Conservation (phyloP, 2,113 vertebrate species). For the Balaenoptera acutorostrata region DNA sequence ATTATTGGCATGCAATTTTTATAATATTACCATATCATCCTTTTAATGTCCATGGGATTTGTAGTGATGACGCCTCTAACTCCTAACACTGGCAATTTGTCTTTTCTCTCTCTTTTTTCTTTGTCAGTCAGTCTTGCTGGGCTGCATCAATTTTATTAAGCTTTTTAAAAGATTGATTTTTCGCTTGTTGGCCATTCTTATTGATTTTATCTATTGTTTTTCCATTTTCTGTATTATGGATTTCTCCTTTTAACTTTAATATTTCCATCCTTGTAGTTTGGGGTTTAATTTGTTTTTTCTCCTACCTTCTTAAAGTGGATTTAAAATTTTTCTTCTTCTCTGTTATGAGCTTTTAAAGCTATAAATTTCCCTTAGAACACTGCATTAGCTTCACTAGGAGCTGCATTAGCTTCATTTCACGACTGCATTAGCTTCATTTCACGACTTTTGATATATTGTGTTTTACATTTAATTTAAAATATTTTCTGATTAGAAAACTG, state of each 20-base stretch:
- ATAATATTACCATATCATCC: neutral
- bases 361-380: neutral
- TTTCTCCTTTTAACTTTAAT: slow-evolving; percentile 43
- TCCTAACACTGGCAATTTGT: neutral
- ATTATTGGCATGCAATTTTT: neutral
- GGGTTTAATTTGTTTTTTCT: neutral
- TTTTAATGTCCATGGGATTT: neutral
- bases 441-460: neutral
- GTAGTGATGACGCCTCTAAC: neutral
- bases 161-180: neutral
- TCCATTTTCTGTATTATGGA: neutral
- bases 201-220: neutral
- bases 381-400: neutral
- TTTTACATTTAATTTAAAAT: slow-evolving; percentile 15
- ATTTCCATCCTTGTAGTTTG: neutral
- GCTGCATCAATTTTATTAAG: neutral
- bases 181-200: neutral
- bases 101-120: neutral
- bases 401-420: slow-evolving; percentile 10
- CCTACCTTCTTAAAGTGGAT: neutral
- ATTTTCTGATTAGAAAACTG: slow-evolving; percentile 14
- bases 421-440: neutral
- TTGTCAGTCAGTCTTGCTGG: neutral
- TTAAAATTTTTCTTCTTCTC: slow-evolving; percentile 1
- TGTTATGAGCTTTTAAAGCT: neutral